Conservation (phyloP, 2,797 vertebrate species). For the Aldrovandia affinis region DNA sequence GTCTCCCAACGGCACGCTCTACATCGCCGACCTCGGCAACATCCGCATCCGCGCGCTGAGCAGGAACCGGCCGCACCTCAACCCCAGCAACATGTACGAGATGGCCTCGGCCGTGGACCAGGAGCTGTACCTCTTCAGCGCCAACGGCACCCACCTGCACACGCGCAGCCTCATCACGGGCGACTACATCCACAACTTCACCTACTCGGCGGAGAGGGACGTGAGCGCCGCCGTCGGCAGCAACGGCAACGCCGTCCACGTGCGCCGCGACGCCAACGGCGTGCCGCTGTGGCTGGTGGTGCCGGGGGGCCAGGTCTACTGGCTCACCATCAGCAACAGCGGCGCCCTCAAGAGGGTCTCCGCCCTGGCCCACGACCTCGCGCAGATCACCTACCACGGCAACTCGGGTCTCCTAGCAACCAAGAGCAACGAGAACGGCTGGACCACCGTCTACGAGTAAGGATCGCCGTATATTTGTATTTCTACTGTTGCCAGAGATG, state of each 20-base stretch:
- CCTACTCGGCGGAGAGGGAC: constrained; percentile 80
- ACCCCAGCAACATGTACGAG: constrained; percentile 73
- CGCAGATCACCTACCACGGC: constrained; percentile 86
- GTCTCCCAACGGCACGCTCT: constrained; percentile 81
- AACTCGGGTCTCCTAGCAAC: constrained; percentile 85
- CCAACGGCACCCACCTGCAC: constrained; percentile 84
- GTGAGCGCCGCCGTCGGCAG: constrained; percentile 74
- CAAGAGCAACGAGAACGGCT: constrained; percentile 87
- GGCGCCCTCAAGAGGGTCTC: constrained; percentile 85
- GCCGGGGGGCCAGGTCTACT: constrained; percentile 84
- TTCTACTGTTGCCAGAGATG: not conserved
- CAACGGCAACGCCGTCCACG: constrained; percentile 78
- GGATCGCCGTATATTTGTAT: constrained; percentile 46
- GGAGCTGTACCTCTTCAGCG: constrained; percentile 85
- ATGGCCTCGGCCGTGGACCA: constrained; percentile 83
- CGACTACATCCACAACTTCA: constrained; percentile 87
- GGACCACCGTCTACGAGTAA: constrained; percentile 91
- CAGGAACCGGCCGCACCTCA: constrained; percentile 77
- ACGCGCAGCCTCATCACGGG: constrained; percentile 85
- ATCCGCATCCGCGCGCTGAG: constrained; percentile 81
- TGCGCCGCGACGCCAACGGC: constrained; percentile 81
- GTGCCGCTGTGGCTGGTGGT: constrained; percentile 85
- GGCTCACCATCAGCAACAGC: constrained; percentile 85
- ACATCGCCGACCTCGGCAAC: constrained; percentile 85
- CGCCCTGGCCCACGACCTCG: constrained; percentile 84